Percentiles rank a stretch among this genome's conserved stretches.
phyloP scores from a whole-genome alignment of 2,888 invertebrate species.

The Thyatira batis region DNA sequence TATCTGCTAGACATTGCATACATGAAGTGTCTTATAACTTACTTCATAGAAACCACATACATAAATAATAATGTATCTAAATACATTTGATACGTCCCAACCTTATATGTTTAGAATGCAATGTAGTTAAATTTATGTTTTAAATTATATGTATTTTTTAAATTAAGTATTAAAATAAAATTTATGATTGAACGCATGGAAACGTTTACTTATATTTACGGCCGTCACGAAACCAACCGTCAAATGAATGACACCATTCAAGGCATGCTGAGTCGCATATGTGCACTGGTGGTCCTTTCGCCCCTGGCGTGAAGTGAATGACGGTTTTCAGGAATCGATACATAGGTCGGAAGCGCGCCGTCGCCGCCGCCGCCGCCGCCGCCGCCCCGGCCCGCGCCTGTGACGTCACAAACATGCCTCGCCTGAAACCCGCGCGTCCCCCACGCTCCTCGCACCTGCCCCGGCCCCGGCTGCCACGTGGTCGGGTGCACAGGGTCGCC shows the following conservation, averaged over 20 bases:
- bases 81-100: no score
- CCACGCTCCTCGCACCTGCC: slow-evolving; percentile 22
- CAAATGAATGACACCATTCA: slow-evolving; percentile 39
- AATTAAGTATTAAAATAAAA: no score
- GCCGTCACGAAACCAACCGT: not conserved
- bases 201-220: not conserved
- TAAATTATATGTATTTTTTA: no score
- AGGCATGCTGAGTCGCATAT: slow-evolving; percentile 20
- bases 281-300: slow-evolving; percentile 35
- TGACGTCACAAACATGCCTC: slow-evolving; percentile 50
- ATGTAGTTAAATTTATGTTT: no score
- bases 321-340: slow-evolving; percentile 1
- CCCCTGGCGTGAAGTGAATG: slow-evolving; percentile 41
- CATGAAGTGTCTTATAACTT: no score
- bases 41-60: no score
- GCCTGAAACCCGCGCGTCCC: slow-evolving; percentile 7
- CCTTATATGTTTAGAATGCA: no score
- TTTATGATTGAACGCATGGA: no score
- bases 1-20: no score
- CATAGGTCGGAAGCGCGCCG: slow-evolving; percentile 27
- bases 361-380: slow-evolving; percentile 48
- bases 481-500: slow-evolving; percentile 30
- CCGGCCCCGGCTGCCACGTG: not conserved
- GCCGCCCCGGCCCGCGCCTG: slow-evolving; percentile 45
- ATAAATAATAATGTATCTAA: no score